These are phyloP conservation scores for Girardinichthys multiradiatus DNA, from an alignment of 2,113 vertebrate species.

Conservation along the genomic window DNA sequence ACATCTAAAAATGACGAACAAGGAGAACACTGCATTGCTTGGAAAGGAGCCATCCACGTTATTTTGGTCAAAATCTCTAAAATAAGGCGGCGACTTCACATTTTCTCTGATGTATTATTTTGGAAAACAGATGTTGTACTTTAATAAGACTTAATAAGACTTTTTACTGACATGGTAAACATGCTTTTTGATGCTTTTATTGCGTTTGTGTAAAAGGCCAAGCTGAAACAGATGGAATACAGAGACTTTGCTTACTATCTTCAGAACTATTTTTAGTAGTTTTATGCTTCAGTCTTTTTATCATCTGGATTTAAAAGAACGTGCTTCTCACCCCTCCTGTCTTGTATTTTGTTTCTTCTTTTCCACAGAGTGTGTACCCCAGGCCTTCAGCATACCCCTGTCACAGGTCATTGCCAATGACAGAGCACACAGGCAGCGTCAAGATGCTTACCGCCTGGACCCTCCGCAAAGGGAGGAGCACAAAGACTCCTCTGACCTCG, in stretches of 20 bases:
- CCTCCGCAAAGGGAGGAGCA: slow-evolving; percentile 86
- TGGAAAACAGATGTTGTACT: slow-evolving; percentile 53
- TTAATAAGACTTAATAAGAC: background rate
- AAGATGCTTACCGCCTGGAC: slow-evolving; percentile 82
- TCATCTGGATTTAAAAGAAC: background rate
- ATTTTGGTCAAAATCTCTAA: slow-evolving; percentile 42
- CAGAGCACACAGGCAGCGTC: slow-evolving; percentile 74
- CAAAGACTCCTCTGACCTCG: slow-evolving; percentile 88
- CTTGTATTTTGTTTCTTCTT: background rate
- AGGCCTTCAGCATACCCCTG: slow-evolving; percentile 92
- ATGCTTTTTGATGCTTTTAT: slow-evolving; percentile 33
- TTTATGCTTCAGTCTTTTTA: background rate
- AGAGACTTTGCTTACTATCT: background rate
- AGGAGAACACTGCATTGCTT: background rate
- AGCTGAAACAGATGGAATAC: slow-evolving; percentile 13
- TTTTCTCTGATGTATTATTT: slow-evolving; percentile 52
- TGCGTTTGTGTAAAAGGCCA: slow-evolving; percentile 14
- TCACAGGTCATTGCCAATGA: slow-evolving; percentile 95
- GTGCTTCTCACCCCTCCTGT: background rate
- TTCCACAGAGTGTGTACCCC: slow-evolving; percentile 86
- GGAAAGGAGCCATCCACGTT: slow-evolving; percentile 29
- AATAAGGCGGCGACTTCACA: slow-evolving; percentile 39
- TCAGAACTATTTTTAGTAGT: slow-evolving; percentile 18
- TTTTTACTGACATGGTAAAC: slow-evolving; percentile 27
- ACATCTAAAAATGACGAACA: background rate